phyloP scores from a whole-genome alignment of 2,888 invertebrate genomes.

The Trissoscelio sp. region DNA sequence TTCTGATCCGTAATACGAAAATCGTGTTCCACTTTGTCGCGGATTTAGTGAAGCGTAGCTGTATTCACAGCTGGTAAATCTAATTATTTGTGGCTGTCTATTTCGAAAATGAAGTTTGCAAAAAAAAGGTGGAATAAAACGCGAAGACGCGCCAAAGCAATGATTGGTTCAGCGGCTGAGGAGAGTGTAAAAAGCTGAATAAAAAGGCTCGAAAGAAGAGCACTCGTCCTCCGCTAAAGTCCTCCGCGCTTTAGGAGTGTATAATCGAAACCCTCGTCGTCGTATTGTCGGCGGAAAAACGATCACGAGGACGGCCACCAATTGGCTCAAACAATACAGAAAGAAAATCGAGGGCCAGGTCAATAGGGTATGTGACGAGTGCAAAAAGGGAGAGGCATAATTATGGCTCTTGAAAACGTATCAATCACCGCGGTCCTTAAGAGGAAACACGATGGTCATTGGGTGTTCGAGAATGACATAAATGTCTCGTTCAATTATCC shows the following conservation, averaged over 20 bases:
- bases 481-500: conserved; percentile 57
- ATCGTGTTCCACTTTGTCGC: background rate
- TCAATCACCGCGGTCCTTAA: conserved; percentile 59
- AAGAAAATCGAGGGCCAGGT: conserved; percentile 49
- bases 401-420: conserved; percentile 60
- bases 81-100: conserved; percentile 8
- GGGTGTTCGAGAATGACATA: conserved; percentile 61
- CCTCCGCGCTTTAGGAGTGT: conserved; percentile 29
- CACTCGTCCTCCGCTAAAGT: conserved; percentile 13
- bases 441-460: conserved; percentile 47
- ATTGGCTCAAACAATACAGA: conserved; percentile 55
- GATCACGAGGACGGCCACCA: conserved; percentile 29
- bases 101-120: background rate
- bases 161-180: conserved; percentile 7
- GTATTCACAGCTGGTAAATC: conserved; percentile 1
- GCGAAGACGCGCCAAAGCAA: background rate
- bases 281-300: conserved; percentile 53
- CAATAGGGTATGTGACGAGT: conserved; percentile 42
- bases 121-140: background rate
- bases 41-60: background rate
- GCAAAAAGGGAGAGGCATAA: conserved; percentile 58
- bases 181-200: conserved; percentile 14
- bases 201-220: conserved; percentile 29
- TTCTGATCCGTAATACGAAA: conserved; percentile 2
- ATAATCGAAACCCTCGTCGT: conserved; percentile 46